Percentiles rank a stretch among this genome's conserved stretches.
These are phyloP conservation scores for Drosophila hamatofila DNA, from an alignment of 2,888 invertebrate species.

Conservation along the genomic window DNA sequence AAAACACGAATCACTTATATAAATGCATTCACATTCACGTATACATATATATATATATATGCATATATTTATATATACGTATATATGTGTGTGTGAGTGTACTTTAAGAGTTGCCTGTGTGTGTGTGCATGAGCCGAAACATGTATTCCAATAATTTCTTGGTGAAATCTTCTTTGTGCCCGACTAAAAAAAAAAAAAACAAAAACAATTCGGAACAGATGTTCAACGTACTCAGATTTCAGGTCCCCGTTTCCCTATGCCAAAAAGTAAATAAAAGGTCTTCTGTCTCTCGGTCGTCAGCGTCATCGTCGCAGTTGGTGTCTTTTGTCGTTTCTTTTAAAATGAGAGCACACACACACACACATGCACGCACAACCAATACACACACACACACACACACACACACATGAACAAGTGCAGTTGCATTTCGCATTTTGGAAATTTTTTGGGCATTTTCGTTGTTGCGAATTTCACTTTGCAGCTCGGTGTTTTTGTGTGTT, in stretches of 20 bases:
- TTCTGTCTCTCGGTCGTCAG: slow-evolving; percentile 30
- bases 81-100: slow-evolving; percentile 11
- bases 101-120: slow-evolving; percentile 32
- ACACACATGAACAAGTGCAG: slow-evolving; percentile 35
- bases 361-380: slow-evolving; percentile 10
- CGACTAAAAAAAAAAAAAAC: slow-evolving; percentile 6
- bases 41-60: slow-evolving; percentile 11
- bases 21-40: slow-evolving; percentile 46
- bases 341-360: slow-evolving; percentile 57
- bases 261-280: slow-evolving; percentile 65
- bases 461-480: slow-evolving; percentile 48
- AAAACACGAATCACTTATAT: slow-evolving; percentile 28
- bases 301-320: slow-evolving; percentile 14
- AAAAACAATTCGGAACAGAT: slow-evolving; percentile 64
- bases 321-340: slow-evolving; percentile 44
- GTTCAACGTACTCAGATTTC: slow-evolving; percentile 72
- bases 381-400: slow-evolving; percentile 16
- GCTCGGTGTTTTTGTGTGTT: slow-evolving; percentile 24
- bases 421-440: slow-evolving; percentile 55
- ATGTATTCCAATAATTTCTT: slow-evolving; percentile 58
- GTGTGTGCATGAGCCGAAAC: slow-evolving; percentile 35
- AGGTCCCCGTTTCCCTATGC: slow-evolving; percentile 56
- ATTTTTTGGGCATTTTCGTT: slow-evolving; percentile 22
- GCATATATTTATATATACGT: not conserved
- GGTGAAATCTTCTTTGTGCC: slow-evolving; percentile 72